Evolutionary conservation across 1,140 invertebrate genomes (phyloP).

Genomic region (Augochlora pura): DNA sequence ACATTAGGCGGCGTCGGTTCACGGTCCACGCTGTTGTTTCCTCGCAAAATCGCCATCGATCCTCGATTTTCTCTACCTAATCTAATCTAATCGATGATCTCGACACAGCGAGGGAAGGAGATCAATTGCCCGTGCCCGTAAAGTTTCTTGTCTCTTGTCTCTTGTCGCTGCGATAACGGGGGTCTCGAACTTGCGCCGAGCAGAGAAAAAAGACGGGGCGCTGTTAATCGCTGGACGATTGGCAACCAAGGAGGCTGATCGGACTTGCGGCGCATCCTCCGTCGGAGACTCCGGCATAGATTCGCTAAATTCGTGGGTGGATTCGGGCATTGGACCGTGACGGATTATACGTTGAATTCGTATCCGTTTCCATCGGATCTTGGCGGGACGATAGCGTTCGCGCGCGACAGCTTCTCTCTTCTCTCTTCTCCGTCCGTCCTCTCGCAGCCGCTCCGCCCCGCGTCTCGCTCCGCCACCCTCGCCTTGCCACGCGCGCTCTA

Average conservation of each 20-base stretch:
- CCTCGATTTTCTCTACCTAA: too few species aligned
- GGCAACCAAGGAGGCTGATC: too few species aligned
- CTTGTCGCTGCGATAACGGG: too few species aligned
- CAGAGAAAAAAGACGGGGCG: too few species aligned
- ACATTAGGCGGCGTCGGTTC: conserved; percentile 28
- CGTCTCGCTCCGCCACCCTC: neutral
- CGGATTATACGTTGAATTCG: conserved; percentile 56
- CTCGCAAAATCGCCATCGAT: neutral
- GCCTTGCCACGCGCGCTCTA: neutral
- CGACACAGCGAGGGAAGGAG: too few species aligned
- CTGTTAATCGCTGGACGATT: too few species aligned
- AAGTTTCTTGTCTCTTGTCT: too few species aligned
- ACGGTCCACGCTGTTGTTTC: conserved; percentile 21
- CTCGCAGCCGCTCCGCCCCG: too few species aligned
- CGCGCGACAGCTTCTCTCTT: conserved; percentile 13
- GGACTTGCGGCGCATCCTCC: too few species aligned
- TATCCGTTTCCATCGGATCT: conserved; percentile 11
- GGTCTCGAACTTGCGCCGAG: too few species aligned
- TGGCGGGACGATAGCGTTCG: conserved; percentile 53
- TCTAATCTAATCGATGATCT: conserved; percentile 1
- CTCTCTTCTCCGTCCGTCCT: too few species aligned
- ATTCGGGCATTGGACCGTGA: conserved; percentile 56
- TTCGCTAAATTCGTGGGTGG: conserved; percentile 62
- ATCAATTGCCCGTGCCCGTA: too few species aligned
- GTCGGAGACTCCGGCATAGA: neutral